Conservation (phyloP, 2,113 vertebrate genomes). For the Hystrix brachyura region DNA sequence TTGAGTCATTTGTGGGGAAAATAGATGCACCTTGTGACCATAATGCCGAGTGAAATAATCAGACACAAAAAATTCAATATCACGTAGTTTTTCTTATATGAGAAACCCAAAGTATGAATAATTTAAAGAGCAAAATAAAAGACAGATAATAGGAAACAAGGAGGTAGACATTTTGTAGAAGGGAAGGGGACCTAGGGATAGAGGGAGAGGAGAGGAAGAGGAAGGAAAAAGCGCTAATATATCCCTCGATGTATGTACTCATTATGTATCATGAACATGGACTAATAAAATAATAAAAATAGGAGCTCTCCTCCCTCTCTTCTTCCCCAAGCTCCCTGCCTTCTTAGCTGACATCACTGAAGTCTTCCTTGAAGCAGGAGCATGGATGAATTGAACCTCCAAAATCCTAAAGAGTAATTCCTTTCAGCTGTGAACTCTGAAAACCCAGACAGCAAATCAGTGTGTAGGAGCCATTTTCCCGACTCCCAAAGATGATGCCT, state of each 20-base stretch:
- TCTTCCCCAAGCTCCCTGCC: background rate
- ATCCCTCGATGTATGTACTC: background rate
- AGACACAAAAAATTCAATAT: background rate
- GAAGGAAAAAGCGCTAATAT: background rate
- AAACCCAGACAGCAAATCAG: background rate
- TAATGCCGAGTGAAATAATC: background rate
- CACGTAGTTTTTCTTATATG: background rate
- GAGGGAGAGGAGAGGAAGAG: background rate
- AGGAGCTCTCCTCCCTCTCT: background rate
- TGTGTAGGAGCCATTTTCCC: background rate
- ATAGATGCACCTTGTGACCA: background rate
- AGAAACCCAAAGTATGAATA: background rate
- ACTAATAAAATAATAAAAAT: background rate
- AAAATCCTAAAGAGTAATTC: background rate
- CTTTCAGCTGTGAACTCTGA: background rate
- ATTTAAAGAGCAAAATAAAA: background rate
- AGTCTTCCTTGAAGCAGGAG: background rate
- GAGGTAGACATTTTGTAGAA: background rate
- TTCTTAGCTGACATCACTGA: constrained; percentile 12
- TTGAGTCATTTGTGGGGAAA: background rate
- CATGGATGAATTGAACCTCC: background rate
- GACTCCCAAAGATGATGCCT: background rate
- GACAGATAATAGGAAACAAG: background rate
- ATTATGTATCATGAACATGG: background rate
- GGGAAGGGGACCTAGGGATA: background rate